Base-by-base conservation (phyloP, 2,113 vertebrate species). In the Grus americana region DNA sequence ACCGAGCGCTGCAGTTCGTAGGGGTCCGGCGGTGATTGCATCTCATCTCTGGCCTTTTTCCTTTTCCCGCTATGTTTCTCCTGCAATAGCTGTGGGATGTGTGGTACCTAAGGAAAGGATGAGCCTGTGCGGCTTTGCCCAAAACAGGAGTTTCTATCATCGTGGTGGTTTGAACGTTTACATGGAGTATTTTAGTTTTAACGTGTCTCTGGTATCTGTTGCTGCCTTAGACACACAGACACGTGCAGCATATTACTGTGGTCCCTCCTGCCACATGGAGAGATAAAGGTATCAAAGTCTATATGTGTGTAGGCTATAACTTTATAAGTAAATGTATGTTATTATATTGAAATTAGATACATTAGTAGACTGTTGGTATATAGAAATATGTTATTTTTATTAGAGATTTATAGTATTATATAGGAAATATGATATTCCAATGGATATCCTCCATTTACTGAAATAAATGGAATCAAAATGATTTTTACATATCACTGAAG, bases 1-100 rank as follows among this genome's bases (percentile, higher is more conserved):
- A 27, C 12, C 3, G 4, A 55, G 65, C 10, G 21, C 58, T 24
- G 4, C 2, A 1, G 4, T 15, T 50, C 22, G 6, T 19, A 11
- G 22, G 19, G 34, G 15, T 54, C 10, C 3, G 13, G 29, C 4
- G 1, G 23, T 12, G 30, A 15, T 30, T 49, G 26, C 10, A 16
- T 18, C n/a, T 54, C 76, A 20, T 19, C 66, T 57, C 3, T 0
- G 17, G 19, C 3, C 9, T 24, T 47, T 44, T 81, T 57, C 27
- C 10, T 50, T 65, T n/a, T 54, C 11, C 47, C 24, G 8, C 23
- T 8, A 2, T 26, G 17, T 20, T 84, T n/a, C 44, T 55, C 36
- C 63, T 29, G 10, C 12, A 27, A 23, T 0, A 24, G 18, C 11
- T 46, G 36, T 20, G 12, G 30, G 4, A 26, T 17, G 8, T 15